Conservation (phyloP, 35 echinoderm and acorn worm species). For the Hemicentrotus pulcherrimus region DNA sequence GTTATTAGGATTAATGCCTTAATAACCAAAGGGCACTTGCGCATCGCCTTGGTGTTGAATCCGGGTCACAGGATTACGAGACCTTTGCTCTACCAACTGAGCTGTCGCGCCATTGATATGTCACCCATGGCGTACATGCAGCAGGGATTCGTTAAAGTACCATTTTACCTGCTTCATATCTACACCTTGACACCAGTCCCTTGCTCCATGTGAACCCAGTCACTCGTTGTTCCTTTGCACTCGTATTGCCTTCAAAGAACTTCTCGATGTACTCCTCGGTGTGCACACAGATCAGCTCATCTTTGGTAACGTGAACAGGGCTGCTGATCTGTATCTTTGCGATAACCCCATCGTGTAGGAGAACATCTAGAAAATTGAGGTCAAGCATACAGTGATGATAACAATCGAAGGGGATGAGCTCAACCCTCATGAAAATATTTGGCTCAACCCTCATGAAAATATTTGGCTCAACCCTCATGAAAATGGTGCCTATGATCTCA, state of each 20-base stretch:
- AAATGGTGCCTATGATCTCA: too few relatives aligned
- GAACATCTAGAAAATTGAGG: neutral
- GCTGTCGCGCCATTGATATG: too few relatives aligned
- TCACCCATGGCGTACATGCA: too few relatives aligned
- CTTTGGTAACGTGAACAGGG: conserved; percentile 43
- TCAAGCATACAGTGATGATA: neutral
- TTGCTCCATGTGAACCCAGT: conserved; percentile 80
- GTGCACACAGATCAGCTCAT: conserved; percentile 59
- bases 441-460: too few relatives aligned
- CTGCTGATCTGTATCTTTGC: conserved; percentile 56
- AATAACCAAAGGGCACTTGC: too few relatives aligned
- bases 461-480: too few relatives aligned
- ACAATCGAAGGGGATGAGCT: neutral
- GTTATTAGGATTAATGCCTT: too few relatives aligned
- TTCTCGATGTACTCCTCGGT: conserved; percentile 71
- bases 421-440: too few relatives aligned
- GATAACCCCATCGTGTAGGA: conserved; percentile 66
- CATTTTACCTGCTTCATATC: conserved; percentile 78
- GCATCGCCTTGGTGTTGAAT: too few relatives aligned
- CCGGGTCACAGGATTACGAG: too few relatives aligned
- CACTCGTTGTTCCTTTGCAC: conserved; percentile 68
- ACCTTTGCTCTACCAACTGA: too few relatives aligned
- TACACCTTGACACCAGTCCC: conserved; percentile 68
- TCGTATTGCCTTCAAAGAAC: conserved; percentile 69
- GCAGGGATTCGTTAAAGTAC: too few relatives aligned